Percentiles rank a stretch among this genome's conserved stretches.
These are phyloP conservation scores for Drosophila kikkawai DNA, from an alignment of 1,140 invertebrate genomes.

Conservation along the genomic window DNA sequence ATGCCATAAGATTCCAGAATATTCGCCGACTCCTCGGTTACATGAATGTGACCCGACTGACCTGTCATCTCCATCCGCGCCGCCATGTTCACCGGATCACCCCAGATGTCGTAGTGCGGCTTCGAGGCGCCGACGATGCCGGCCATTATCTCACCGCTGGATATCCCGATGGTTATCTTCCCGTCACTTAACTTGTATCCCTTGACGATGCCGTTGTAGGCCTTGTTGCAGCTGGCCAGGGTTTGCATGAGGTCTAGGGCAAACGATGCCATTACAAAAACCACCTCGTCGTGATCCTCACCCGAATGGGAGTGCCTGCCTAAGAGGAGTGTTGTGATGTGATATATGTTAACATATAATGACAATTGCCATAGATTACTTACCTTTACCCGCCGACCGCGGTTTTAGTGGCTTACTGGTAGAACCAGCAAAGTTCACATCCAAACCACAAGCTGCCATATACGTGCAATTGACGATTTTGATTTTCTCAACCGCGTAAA, in stretches of 20 bases:
- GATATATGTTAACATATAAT: neutral
- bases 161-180: slow-evolving; percentile 87
- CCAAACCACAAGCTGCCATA: slow-evolving; percentile 96
- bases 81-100: slow-evolving; percentile 97
- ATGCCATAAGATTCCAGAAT: slow-evolving; percentile 86
- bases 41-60: slow-evolving; percentile 91
- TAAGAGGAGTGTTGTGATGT: too few species aligned
- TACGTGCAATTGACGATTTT: slow-evolving; percentile 97
- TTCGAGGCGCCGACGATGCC: slow-evolving; percentile 96
- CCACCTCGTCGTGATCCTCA: slow-evolving; percentile 34
- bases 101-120: slow-evolving; percentile 95
- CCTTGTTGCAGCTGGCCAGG: slow-evolving; percentile 28
- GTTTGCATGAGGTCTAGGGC: slow-evolving; percentile 63
- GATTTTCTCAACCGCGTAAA: slow-evolving; percentile 91
- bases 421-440: slow-evolving; percentile 72
- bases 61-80: slow-evolving; percentile 96
- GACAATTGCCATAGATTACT: too few species aligned
- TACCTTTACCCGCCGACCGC: neutral
- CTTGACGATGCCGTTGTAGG: slow-evolving; percentile 19
- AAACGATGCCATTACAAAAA: slow-evolving; percentile 56
- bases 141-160: slow-evolving; percentile 93
- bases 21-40: slow-evolving; percentile 90
- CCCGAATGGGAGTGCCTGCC: too few species aligned
- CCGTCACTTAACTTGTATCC: slow-evolving; percentile 6
- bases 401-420: neutral